Base-by-base conservation (phyloP, 2,113 vertebrate species). In the Malurus melanocephalus region DNA sequence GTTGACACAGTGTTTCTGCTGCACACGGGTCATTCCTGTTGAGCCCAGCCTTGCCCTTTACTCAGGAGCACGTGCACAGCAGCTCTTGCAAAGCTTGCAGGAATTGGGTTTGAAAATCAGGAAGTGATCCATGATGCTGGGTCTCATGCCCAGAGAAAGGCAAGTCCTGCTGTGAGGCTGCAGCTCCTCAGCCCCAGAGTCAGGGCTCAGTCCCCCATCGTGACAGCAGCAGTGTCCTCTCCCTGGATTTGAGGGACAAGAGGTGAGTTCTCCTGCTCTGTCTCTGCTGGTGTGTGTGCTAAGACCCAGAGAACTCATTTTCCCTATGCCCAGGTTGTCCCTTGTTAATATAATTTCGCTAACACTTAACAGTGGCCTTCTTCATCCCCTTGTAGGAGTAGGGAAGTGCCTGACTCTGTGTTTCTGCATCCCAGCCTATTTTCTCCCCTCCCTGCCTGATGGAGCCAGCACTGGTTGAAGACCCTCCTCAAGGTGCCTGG, bases 161-260 rank as follows among this genome's bases (percentile, higher is more conserved):
- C 24, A 0, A 71, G 48, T 71, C 66, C n/a, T n/a, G 28, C 35
- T 20, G 7, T 11, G 40, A 69, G 52, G 38, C 59, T 61, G 33
- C 67, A 49, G 85, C 33, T 85, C 21, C 21, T 53, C 27, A 26
- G 90, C 35, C 8, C 20, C 10, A 8, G 1, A 14, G 24, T 45
- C 2, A 2, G 64, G 38, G 32, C n/a, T 68, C 27, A 9, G 49
- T 19, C 2, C 43, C 53, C 53, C 1, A 0, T 55, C 40, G 38
- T 0, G 0, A 38, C 3, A 3, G 68, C 64, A 45, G 16, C 4
- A 0, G 26, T 38, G 35, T 27, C 72, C 26, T 53, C 6, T 0
- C 42, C 23, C 7, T 43, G 24, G 15, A 32, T 51, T 35, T 3
- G 0, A 28, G 20, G 27, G 16, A 55, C 3, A 0, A 35, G 46